Base-by-base conservation (phyloP, 2,113 vertebrate species). In the Suncus etruscus region DNA sequence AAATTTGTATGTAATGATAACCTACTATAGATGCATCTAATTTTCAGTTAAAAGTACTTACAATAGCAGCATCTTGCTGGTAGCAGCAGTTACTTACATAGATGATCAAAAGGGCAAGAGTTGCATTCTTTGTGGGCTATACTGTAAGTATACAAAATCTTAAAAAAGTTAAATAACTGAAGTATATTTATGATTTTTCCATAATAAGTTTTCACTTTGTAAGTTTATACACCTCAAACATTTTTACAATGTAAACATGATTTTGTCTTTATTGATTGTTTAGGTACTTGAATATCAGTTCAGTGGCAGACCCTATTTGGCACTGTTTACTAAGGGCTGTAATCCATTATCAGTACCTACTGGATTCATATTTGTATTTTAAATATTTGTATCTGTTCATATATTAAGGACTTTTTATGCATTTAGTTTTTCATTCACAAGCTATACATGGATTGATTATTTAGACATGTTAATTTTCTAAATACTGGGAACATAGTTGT, bases 111-210 rank as follows among this genome's bases (percentile, higher is more conserved):
- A 61, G 11, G 48, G 18, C 87, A 84, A 66, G 18, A 18, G 1
- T 75, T 72, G 6, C 81, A 66, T 89, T 84, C 70, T 66, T 16
- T 61, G 12, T 47, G 84, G 54, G 8, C 51, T 47, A 91, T 92
- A 80, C 73, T 69, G 65, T 90, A 69, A 93, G 82, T 83, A 78
- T 94, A 75, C 25, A 76, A 51, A 93, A 58, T 89, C 70, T 74
- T 90, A 90, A 73, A 66, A 61, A 90, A 22, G 20, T 39, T 66
- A 45, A 87, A 66, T 90, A 73, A 2, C 69, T 65, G 25, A 94
- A 47, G n/a, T 8, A 90, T 47, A 16, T 27, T 72, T 80, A 48
- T 80, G 70, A 84, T 12, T 91, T 87, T 14, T 16, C 32, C 24
- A 73, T 81, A 94, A 84, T 70, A 22, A 32, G 16, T 66, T 32